Evolutionary conservation across 2,113 vertebrate genomes (phyloP).

Genomic region (Menidia beryllina): DNA sequence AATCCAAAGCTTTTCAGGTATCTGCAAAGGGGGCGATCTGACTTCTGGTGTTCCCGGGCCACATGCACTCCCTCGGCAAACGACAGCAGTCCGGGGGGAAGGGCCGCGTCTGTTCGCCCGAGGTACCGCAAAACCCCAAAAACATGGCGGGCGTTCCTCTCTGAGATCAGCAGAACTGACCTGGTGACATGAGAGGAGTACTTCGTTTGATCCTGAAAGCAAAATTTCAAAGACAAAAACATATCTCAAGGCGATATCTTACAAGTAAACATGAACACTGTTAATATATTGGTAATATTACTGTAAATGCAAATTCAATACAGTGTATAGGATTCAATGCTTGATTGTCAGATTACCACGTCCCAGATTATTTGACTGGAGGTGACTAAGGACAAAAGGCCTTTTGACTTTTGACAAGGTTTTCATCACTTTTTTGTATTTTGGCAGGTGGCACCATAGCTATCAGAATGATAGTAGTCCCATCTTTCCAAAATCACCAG

Average conservation of each 20-base stretch:
- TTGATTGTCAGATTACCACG: too few relatives aligned
- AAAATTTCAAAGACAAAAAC: not conserved
- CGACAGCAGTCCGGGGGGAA: conserved; percentile 83
- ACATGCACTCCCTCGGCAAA: conserved; percentile 77
- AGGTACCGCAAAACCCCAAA: conserved; percentile 83
- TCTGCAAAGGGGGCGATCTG: conserved; percentile 81
- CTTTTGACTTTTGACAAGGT: too few relatives aligned
- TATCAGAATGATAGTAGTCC: too few relatives aligned
- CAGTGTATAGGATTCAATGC: too few relatives aligned
- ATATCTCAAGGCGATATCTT: not conserved
- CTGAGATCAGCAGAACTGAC: conserved; percentile 89
- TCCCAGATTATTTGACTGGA: too few relatives aligned
- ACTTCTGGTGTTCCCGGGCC: conserved; percentile 83
- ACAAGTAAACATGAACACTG: not conserved
- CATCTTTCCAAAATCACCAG: too few relatives aligned
- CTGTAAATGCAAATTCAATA: too few relatives aligned
- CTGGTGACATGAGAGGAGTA: conserved; percentile 49
- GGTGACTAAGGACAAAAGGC: too few relatives aligned
- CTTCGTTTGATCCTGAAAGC: conserved; percentile 51
- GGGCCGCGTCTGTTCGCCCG: conserved; percentile 72
- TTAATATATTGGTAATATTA: too few relatives aligned
- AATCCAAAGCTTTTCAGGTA: conserved; percentile 88
- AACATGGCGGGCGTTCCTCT: conserved; percentile 73
- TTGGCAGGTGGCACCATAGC: too few relatives aligned
- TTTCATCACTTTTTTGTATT: too few relatives aligned